A percentile compares a stretch with the other conserved stretches of the same genome.
These are phyloP conservation scores for Sminthurinus signatus DNA, from an alignment of 1,140 invertebrate genomes.

Conservation along the genomic window DNA sequence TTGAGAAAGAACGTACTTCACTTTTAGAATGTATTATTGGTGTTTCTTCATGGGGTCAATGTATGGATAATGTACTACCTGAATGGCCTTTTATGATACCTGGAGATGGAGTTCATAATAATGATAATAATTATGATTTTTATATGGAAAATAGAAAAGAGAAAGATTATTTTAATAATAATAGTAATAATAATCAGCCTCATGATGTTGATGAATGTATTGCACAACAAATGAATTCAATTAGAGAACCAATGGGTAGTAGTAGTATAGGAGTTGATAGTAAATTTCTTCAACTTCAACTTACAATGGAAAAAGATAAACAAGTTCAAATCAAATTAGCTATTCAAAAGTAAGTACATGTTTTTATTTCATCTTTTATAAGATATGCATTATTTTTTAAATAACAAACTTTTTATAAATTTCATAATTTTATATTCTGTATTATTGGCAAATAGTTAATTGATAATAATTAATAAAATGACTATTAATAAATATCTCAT, in stretches of 20 bases:
- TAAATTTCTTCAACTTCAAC: neutral
- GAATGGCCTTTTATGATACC: neutral
- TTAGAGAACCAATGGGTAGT: neutral
- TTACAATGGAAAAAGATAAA: constrained; percentile 22
- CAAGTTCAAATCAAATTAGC: constrained; percentile 19
- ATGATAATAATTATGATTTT: neutral
- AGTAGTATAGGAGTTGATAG: constrained; percentile 15
- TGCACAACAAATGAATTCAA: neutral
- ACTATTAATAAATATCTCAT: neutral
- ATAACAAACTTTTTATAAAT: no score
- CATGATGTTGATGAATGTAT: neutral
- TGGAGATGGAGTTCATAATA: neutral
- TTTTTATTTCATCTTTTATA: no score
- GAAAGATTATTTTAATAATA: neutral
- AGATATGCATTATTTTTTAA: neutral
- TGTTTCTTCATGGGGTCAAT: constrained; percentile 6
- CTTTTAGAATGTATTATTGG: constrained; percentile 33
- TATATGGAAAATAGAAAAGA: neutral
- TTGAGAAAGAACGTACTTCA: constrained; percentile 21
- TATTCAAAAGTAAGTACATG: constrained; percentile 24
- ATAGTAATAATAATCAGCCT: neutral
- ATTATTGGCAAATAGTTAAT: no score
- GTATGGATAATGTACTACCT: neutral
- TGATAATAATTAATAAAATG: constrained; percentile 4
- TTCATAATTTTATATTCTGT: no score